phyloP scores from a whole-genome alignment of 1,140 invertebrate genomes.

The Chionoecetes opilio region DNA sequence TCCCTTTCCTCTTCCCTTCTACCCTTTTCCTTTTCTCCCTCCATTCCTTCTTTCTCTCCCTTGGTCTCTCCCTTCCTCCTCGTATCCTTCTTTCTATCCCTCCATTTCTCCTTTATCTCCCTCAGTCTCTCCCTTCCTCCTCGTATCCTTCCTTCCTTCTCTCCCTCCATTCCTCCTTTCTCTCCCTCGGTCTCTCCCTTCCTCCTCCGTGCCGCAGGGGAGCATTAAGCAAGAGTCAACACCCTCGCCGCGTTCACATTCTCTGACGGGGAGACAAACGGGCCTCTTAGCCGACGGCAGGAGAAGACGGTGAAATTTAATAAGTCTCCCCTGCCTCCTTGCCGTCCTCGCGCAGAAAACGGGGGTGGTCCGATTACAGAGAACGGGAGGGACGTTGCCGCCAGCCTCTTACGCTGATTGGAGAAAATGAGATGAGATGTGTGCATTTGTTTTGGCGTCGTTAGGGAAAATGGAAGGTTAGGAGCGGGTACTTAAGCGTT shows the following conservation, averaged over 20 bases:
- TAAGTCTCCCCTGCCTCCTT: conserved; percentile 14
- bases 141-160: not conserved
- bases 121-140: not conserved
- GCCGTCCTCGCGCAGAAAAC: not conserved
- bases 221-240: conserved; percentile 9
- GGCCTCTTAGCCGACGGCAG: not conserved
- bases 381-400: conserved; percentile 22
- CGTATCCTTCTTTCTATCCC: not conserved
- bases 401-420: conserved; percentile 25
- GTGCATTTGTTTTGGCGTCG: conserved; percentile 17
- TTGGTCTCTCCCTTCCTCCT: not conserved
- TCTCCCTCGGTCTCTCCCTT: not conserved
- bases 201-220: not conserved
- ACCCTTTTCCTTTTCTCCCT: not conserved
- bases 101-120: not conserved
- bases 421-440: conserved; percentile 29
- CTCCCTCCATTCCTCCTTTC: not conserved
- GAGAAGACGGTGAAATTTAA: conserved; percentile 20
- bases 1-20: not conserved
- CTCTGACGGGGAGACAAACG: conserved; percentile 15
- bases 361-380: conserved; percentile 10
- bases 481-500: conserved; percentile 24
- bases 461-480: conserved; percentile 19
- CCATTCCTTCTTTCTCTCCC: not conserved
- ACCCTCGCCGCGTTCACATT: not conserved